phyloP scores from a whole-genome alignment of 2,888 invertebrate species.

The Graphium colonna region DNA sequence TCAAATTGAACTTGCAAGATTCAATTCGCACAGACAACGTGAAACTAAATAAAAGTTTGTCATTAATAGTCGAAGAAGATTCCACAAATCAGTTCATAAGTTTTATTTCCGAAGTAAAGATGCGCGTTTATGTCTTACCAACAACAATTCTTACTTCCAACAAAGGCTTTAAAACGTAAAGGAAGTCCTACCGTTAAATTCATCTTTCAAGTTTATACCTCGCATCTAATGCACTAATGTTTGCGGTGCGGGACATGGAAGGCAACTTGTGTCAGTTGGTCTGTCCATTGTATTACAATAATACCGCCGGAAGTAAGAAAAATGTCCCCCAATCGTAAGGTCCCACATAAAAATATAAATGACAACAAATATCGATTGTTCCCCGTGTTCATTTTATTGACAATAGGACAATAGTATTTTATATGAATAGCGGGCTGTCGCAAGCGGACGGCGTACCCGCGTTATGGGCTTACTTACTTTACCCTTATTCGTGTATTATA shows the following conservation, averaged over 20 bases:
- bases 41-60: no score
- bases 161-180: neutral
- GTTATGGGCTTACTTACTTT: conserved; percentile 38
- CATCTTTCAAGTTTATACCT: conserved; percentile 23
- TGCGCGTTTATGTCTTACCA: neutral
- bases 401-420: conserved; percentile 41
- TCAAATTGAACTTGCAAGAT: no score
- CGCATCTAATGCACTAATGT: conserved; percentile 30
- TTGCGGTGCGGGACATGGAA: conserved; percentile 54
- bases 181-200: neutral
- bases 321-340: conserved; percentile 45
- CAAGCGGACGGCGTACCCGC: conserved; percentile 35
- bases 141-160: neutral
- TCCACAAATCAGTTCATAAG: neutral
- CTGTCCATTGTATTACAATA: conserved; percentile 43
- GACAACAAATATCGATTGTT: conserved; percentile 66
- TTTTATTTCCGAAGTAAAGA: neutral
- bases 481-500: conserved; percentile 32
- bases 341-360: conserved; percentile 58
- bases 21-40: no score
- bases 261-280: conserved; percentile 43
- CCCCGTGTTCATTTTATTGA: conserved; percentile 49
- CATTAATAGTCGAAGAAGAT: no score
- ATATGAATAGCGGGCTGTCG: conserved; percentile 39
- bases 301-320: conserved; percentile 60